Conservation (phyloP, 2,113 vertebrate genomes). For the Ptychochromis oligacanthus region DNA sequence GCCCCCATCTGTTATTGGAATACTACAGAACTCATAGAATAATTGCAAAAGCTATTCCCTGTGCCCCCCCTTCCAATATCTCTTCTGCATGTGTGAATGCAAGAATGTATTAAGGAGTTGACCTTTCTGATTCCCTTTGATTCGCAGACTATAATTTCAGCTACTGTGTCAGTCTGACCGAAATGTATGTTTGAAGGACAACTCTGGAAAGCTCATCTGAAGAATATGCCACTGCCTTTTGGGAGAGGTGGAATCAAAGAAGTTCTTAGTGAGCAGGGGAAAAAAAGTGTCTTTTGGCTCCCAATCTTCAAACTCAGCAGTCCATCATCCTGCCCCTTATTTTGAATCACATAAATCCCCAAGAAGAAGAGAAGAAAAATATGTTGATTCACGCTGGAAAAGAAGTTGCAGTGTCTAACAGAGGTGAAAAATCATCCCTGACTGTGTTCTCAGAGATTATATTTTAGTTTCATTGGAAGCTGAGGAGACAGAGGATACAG, state of each 20-base stretch:
- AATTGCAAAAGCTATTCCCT: not conserved
- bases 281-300: conserved; percentile 17
- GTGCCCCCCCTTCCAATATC: not conserved
- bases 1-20: not conserved
- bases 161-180: conserved; percentile 61
- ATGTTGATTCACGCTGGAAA: conserved; percentile 8
- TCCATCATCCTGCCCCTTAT: conserved; percentile 20
- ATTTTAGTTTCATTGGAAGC: conserved; percentile 28
- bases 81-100: not conserved
- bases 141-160: conserved; percentile 32
- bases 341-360: conserved; percentile 40
- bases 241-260: conserved; percentile 7
- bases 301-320: not conserved
- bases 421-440: conserved; percentile 6
- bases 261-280: conserved; percentile 6
- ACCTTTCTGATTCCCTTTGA: conserved; percentile 42
- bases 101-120: conserved; percentile 24
- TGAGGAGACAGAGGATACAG: conserved; percentile 24
- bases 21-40: not conserved
- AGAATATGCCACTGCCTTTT: conserved; percentile 25
- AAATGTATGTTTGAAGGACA: not conserved
- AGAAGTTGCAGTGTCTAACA: conserved; percentile 1
- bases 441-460: conserved; percentile 16
- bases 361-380: conserved; percentile 16
- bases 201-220: conserved; percentile 40